These are phyloP conservation scores for Volucella inanis DNA, from an alignment of 2,888 invertebrate species.

Conservation along the genomic window DNA sequence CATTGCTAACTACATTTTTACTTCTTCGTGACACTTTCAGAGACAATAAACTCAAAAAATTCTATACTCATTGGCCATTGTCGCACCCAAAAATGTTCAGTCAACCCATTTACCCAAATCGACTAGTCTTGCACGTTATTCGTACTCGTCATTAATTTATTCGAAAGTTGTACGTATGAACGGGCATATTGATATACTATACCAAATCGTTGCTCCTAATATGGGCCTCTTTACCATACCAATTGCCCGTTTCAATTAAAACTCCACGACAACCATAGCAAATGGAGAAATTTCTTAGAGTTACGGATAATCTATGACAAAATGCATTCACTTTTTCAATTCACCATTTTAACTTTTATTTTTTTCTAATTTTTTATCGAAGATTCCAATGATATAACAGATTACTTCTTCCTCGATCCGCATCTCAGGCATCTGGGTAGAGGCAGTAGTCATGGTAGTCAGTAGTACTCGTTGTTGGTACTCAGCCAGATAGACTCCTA, in stretches of 20 bases:
- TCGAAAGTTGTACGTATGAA: too few species aligned
- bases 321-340: conserved; percentile 65
- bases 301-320: conserved; percentile 49
- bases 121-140: too few species aligned
- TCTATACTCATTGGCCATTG: too few species aligned
- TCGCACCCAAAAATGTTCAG: too few species aligned
- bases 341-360: not conserved
- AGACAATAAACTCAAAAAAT: too few species aligned
- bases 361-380: conserved; percentile 18
- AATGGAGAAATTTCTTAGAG: conserved; percentile 48
- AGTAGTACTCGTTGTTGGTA: not conserved
- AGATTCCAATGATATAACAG: conserved; percentile 71
- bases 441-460: too few species aligned
- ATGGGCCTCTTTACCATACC: not conserved
- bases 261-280: conserved; percentile 37
- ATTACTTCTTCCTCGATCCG: conserved; percentile 63
- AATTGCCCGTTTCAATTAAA: conserved; percentile 46
- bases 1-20: too few species aligned
- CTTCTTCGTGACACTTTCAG: too few species aligned
- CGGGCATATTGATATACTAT: too few species aligned
- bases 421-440: conserved; percentile 1
- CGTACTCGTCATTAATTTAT: too few species aligned
- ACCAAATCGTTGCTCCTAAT: too few species aligned
- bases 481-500: conserved; percentile 47
- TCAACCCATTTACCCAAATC: too few species aligned